Conservation (phyloP, 1,140 invertebrate species). For the Hetaerina americana region DNA sequence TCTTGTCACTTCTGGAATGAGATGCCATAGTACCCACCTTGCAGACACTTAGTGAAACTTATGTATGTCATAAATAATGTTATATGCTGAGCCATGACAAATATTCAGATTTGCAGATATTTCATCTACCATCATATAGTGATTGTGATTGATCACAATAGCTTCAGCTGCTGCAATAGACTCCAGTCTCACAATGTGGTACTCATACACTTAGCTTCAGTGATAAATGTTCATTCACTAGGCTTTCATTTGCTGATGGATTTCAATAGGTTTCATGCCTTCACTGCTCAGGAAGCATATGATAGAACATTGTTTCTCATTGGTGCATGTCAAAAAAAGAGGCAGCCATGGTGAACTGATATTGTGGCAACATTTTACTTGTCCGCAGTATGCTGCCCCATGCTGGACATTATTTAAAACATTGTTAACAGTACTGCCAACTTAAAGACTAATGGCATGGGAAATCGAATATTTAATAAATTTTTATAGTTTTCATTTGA, state of each 20-base stretch:
- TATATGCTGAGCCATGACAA: not conserved
- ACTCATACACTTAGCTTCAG: too few relatives aligned
- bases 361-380: not conserved
- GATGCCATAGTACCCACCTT: slow-evolving; percentile 15
- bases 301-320: too few relatives aligned
- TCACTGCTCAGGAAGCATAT: too few relatives aligned
- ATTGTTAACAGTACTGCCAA: not conserved
- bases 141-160: too few relatives aligned
- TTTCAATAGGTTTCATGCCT: too few relatives aligned
- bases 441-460: not conserved
- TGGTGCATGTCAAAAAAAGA: too few relatives aligned
- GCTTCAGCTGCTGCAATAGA: too few relatives aligned
- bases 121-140: not conserved
- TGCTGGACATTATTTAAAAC: not conserved
- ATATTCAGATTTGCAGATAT: not conserved
- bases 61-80: not conserved
- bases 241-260: too few relatives aligned
- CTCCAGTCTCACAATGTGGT: too few relatives aligned
- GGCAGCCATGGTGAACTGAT: too few relatives aligned
- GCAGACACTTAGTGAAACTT: too few relatives aligned
- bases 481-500: not conserved
- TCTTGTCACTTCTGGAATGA: slow-evolving; percentile 13
- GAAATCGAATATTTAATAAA: not conserved
- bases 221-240: too few relatives aligned
- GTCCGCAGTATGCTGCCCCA: not conserved